Percentiles rank a stretch among this genome's conserved stretches.
Conservation (phyloP, 2,888 invertebrate genomes). For the Ennomos fuscantarius region DNA sequence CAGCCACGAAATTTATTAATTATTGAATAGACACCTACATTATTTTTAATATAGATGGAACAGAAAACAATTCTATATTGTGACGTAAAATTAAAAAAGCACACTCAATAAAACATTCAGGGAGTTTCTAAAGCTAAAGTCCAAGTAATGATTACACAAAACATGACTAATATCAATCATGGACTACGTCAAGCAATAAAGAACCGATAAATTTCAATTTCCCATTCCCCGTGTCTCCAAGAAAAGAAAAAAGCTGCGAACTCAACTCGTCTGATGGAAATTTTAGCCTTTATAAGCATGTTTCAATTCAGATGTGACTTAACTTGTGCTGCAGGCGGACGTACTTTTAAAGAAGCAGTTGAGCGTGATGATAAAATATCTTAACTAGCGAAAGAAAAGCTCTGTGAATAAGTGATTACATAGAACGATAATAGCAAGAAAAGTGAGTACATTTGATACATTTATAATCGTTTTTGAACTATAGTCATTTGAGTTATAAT, state of each 20-base stretch:
- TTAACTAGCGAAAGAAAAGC: not conserved
- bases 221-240: conserved; percentile 34
- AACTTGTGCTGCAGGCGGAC: conserved; percentile 40
- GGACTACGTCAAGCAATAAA: conserved; percentile 22
- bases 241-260: conserved; percentile 37
- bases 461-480: not conserved
- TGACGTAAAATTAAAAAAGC: too few relatives aligned
- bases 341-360: conserved; percentile 31
- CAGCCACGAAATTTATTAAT: too few relatives aligned
- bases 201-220: conserved; percentile 29
- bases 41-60: too few relatives aligned
- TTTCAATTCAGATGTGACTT: conserved; percentile 42
- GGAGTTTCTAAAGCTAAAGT: not conserved
- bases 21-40: too few relatives aligned
- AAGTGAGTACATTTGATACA: conserved; percentile 15
- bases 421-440: not conserved
- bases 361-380: too few relatives aligned
- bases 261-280: conserved; percentile 39
- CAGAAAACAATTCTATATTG: too few relatives aligned
- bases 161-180: conserved; percentile 1
- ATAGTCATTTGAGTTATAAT: not conserved
- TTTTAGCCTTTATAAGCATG: conserved; percentile 39
- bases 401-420: too few relatives aligned
- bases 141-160: not conserved
- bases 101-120: too few relatives aligned